Conservation (phyloP, 1,140 invertebrate species). For the Aphidius gifuensis region DNA sequence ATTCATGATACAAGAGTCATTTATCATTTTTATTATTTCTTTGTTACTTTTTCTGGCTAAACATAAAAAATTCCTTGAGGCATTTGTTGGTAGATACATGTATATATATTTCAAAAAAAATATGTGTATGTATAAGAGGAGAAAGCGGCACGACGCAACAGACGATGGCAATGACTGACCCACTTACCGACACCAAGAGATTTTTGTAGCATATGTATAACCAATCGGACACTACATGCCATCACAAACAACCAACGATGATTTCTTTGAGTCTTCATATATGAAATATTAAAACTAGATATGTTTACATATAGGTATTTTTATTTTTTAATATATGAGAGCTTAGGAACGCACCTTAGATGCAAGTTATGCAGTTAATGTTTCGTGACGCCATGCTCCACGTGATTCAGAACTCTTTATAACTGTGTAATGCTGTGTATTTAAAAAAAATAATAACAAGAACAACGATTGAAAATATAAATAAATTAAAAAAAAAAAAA, state of each 20-base stretch:
- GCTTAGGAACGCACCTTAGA: slow-evolving; percentile 31
- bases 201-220: slow-evolving; percentile 9
- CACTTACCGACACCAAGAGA: slow-evolving; percentile 17
- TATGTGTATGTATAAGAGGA: slow-evolving; percentile 14
- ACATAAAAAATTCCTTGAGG: not conserved
- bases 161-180: slow-evolving; percentile 22
- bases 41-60: not conserved
- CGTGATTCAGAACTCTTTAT: slow-evolving; percentile 24
- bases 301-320: too few relatives aligned
- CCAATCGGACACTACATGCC: slow-evolving; percentile 4
- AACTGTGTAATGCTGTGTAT: not conserved
- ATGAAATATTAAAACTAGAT: too few relatives aligned
- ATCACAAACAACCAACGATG: too few relatives aligned
- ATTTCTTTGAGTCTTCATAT: too few relatives aligned
- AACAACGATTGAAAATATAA: slow-evolving; percentile 4
- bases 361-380: slow-evolving; percentile 32
- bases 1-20: too few relatives aligned
- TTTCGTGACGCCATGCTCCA: slow-evolving; percentile 24
- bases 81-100: slow-evolving; percentile 7
- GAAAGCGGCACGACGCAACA: slow-evolving; percentile 29
- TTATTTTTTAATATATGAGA: too few relatives aligned
- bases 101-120: not conserved
- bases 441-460: not conserved
- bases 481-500: not conserved
- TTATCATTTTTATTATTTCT: not conserved